phyloP scores from a whole-genome alignment of 2,113 vertebrate genomes.

The Dryoscopus gambensis region DNA sequence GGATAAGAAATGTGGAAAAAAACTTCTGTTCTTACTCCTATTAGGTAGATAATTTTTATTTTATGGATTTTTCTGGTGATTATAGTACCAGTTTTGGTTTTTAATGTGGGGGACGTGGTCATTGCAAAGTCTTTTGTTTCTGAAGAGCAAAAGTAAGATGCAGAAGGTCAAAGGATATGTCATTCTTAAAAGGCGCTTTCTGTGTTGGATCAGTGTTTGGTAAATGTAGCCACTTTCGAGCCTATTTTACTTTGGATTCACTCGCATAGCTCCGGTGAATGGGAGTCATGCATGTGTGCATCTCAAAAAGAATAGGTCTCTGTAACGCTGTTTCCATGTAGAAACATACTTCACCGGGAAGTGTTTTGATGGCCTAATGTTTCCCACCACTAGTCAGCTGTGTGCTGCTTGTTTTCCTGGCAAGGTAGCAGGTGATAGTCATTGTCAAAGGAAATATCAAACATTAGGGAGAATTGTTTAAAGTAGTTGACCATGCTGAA shows the following conservation, averaged over 20 bases:
- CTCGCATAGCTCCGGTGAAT: background rate
- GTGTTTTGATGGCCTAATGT: background rate
- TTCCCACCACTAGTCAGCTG: background rate
- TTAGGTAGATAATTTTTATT: background rate
- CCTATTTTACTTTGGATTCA: slow-evolving; percentile 24
- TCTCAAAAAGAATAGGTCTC: background rate
- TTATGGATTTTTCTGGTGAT: background rate
- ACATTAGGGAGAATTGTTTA: background rate
- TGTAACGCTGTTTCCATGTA: background rate
- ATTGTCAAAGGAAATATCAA: background rate
- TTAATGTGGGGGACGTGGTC: background rate
- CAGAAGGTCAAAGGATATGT: background rate
- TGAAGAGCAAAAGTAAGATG: background rate
- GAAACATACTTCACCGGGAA: background rate
- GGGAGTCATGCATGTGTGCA: background rate
- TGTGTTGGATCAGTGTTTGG: background rate
- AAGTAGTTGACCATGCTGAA: background rate
- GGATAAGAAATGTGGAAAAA: background rate
- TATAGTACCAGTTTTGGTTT: background rate
- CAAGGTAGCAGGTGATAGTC: background rate
- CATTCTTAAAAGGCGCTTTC: background rate
- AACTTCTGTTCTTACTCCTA: background rate
- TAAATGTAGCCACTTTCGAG: background rate
- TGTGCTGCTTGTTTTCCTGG: background rate
- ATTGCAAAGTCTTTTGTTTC: background rate